A percentile compares a stretch with the other conserved stretches of the same genome.
Conservation (phyloP, 1,140 invertebrate genomes). For the Kradibia gibbosae region DNA sequence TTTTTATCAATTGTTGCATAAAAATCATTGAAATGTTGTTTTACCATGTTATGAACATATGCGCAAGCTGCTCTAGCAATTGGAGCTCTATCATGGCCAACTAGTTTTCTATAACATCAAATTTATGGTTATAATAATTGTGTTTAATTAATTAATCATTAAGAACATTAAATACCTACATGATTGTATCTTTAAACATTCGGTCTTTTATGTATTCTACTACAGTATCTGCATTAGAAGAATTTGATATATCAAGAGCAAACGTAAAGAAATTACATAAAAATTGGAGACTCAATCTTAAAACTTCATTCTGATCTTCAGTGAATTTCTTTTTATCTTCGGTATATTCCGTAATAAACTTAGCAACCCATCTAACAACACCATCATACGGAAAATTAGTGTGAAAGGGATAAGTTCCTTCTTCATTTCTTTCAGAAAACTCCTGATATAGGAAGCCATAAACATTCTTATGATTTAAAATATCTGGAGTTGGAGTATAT, state of each 20-base stretch:
- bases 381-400: slow-evolving; percentile 62
- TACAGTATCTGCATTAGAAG: slow-evolving; percentile 37
- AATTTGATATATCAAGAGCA: slow-evolving; percentile 47
- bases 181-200: slow-evolving; percentile 56
- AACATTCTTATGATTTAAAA: slow-evolving; percentile 25
- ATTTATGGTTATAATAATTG: not conserved
- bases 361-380: slow-evolving; percentile 54
- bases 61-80: slow-evolving; percentile 58
- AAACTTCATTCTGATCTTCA: slow-evolving; percentile 56
- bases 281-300: slow-evolving; percentile 61
- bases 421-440: slow-evolving; percentile 36
- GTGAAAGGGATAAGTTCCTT: slow-evolving; percentile 46
- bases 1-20: slow-evolving; percentile 51
- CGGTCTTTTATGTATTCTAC: slow-evolving; percentile 48
- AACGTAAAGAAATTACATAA: slow-evolving; percentile 63
- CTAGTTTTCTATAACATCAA: slow-evolving; percentile 52
- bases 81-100: slow-evolving; percentile 48
- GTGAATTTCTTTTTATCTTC: slow-evolving; percentile 24
- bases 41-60: slow-evolving; percentile 61
- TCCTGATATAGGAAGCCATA: slow-evolving; percentile 37
- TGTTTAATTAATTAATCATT: not conserved
- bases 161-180: slow-evolving; percentile 53
- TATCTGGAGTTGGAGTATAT: slow-evolving; percentile 41
- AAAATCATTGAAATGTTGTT: slow-evolving; percentile 47
- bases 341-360: slow-evolving; percentile 51